A percentile compares a stretch with the other conserved stretches of the same genome.
These are phyloP conservation scores for Fragum whitleyi DNA, from an alignment of 2,888 invertebrate species.

Conservation along the genomic window DNA sequence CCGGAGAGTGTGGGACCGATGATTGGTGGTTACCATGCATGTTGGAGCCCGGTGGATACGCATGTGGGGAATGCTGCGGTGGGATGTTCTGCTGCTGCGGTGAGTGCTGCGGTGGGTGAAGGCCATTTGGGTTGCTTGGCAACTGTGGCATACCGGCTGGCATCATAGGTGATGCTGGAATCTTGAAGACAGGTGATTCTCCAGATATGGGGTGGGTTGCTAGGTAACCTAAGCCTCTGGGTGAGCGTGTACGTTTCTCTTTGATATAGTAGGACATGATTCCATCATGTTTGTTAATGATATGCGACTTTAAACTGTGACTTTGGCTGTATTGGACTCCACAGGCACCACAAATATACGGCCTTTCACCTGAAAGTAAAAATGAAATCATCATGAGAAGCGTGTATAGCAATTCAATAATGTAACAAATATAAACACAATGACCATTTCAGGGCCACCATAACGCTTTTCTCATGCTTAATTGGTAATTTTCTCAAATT, in stretches of 20 bases:
- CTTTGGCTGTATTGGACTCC: slow-evolving; percentile 85
- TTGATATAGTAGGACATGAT: slow-evolving; percentile 85
- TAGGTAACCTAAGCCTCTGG: slow-evolving; percentile 80
- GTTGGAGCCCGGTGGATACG: slow-evolving; percentile 41
- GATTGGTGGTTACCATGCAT: slow-evolving; percentile 43
- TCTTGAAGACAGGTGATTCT: slow-evolving; percentile 75
- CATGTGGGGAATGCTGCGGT: slow-evolving; percentile 61
- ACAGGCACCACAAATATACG: slow-evolving; percentile 85
- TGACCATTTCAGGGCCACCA: no score
- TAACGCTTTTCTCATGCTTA: no score
- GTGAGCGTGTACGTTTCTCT: slow-evolving; percentile 82
- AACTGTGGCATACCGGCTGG: slow-evolving; percentile 57
- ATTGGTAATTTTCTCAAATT: no score
- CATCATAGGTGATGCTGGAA: slow-evolving; percentile 73
- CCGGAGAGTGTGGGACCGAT: slow-evolving; percentile 61
- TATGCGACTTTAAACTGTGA: slow-evolving; percentile 85
- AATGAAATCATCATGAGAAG: not conserved
- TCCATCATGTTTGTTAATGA: slow-evolving; percentile 84
- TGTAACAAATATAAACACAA: no score
- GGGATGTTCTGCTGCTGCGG: slow-evolving; percentile 58
- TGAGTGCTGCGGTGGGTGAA: slow-evolving; percentile 59
- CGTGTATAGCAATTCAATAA: no score
- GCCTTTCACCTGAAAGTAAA: slow-evolving; percentile 65
- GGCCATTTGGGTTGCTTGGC: slow-evolving; percentile 59
- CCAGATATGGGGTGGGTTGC: slow-evolving; percentile 74